A percentile compares a stretch with the other conserved stretches of the same genome.
Evolutionary conservation across 64 coral and sea anemone genomes (phyloP).

Genomic region (Dendronephthya gigantea): DNA sequence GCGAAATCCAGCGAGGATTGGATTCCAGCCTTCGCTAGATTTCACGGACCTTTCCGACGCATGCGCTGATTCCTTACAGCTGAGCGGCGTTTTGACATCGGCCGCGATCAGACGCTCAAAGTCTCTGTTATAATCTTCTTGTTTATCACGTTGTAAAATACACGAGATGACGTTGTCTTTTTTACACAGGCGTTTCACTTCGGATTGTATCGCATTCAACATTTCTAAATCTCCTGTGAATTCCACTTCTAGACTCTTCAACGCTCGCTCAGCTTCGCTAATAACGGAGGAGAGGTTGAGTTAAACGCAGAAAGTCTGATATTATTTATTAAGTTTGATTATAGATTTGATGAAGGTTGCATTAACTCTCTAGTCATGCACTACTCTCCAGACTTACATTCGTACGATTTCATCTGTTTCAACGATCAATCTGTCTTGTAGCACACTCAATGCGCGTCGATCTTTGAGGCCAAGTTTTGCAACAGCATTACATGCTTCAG

Average conservation of each 20-base stretch:
- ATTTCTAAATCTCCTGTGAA: conserved; percentile 67
- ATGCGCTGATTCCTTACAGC: background rate
- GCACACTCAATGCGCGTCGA: conserved; percentile 52
- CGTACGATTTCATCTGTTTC: conserved; percentile 92
- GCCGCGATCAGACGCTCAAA: background rate
- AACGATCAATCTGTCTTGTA: conserved; percentile 81
- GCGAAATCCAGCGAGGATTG: conserved; percentile 78
- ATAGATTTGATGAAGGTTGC: no score
- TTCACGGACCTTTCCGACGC: conserved; percentile 30
- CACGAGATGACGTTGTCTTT: conserved; percentile 57
- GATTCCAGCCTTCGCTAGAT: conserved; percentile 61
- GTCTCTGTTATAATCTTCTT: conserved; percentile 8
- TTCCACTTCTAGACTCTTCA: background rate
- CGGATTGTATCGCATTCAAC: conserved; percentile 58
- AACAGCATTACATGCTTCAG: conserved; percentile 86
- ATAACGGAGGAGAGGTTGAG: background rate
- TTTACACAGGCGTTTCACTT: conserved; percentile 53
- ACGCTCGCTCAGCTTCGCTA: background rate
- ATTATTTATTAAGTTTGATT: no score
- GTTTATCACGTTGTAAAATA: conserved; percentile 57
- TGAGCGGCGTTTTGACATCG: background rate
- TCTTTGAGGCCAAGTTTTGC: conserved; percentile 63
- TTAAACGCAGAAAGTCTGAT: no score
- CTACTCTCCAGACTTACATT: conserved; percentile 25
- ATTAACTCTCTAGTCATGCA: no score